Base-by-base conservation (phyloP, 2,113 vertebrate genomes). In the Onychostruthus taczanowskii region DNA sequence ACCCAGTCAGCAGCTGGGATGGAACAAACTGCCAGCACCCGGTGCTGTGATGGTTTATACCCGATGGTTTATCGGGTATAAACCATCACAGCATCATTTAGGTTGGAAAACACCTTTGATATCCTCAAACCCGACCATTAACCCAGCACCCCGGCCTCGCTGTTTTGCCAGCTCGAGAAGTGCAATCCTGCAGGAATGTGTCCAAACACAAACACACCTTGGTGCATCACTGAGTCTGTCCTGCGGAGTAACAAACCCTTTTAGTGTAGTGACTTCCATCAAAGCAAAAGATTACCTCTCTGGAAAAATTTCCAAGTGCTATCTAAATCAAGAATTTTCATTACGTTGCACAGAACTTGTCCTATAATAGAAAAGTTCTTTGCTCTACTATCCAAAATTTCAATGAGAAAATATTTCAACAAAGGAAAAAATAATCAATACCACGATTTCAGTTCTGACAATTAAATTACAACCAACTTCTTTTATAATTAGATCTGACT, bases 401-500 rank as follows among this genome's bases (percentile, higher is more conserved):
- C 16, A 46, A 30, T 59, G 49, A 76, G 58, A 90, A 83, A 83
- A 69, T 39, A 21, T 37, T 94, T 75, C 85, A 62, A 58, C 16
- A 55, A 41, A 80, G 53, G 27, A 58, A 49, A 69, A 84, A 63
- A 47, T 16, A 2, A 61, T 61, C n/a, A 39, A 76, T 84, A 21
- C 73, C 15, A 5, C 3, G 3, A 84, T 46, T 22, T 46, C 43
- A 76, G 62, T 72, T 93, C 63, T 68, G 68, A 79, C 52, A 84
- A 78, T 46, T 89, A 50, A 88, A 96, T 81, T 33, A 23, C 58
- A 59, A 83, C 49, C 37, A 89, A 79, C 23, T 31, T 72, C 33
- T 68, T 62, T 87, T 70, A 82, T 91, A 74, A 94, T 84, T 92
- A 91, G 90, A 56, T 55, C 37, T 39, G 68, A 82, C 61, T 90